Evolutionary conservation across 1,140 invertebrate species (phyloP).

Genomic region (Aphis gossypii): DNA sequence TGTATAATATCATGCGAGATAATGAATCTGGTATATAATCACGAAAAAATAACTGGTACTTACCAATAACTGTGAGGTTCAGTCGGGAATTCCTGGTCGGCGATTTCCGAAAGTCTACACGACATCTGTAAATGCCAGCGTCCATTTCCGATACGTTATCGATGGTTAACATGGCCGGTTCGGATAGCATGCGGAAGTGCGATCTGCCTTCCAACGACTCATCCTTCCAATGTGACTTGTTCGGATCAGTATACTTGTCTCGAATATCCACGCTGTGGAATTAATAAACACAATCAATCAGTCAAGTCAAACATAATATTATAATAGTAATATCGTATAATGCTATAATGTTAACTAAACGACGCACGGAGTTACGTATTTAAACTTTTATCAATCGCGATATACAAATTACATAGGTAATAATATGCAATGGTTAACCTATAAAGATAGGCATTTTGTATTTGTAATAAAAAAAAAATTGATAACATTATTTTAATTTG

Average conservation of each 20-base stretch:
- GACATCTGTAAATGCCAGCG: constrained; percentile 77
- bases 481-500: neutral
- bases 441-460: neutral
- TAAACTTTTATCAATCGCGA: neutral
- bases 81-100: constrained; percentile 82
- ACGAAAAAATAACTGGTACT: constrained; percentile 64
- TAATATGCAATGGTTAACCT: neutral
- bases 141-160: constrained; percentile 73
- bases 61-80: constrained; percentile 82
- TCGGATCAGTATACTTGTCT: constrained; percentile 20
- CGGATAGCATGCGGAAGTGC: constrained; percentile 67
- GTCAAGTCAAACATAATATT: neutral
- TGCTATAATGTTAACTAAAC: neutral
- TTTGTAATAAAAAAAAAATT: neutral
- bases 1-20: neutral
- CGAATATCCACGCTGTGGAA: constrained; percentile 31
- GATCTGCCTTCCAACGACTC: constrained; percentile 67
- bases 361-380: neutral
- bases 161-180: constrained; percentile 71
- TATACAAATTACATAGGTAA: neutral
- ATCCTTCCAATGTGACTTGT: constrained; percentile 66
- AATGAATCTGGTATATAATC: no score
- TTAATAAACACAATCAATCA: neutral
- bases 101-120: constrained; percentile 82
- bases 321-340: neutral